A percentile compares a stretch with the other conserved stretches of the same genome.
These are phyloP conservation scores for Tetrapedia diversipes DNA, from an alignment of 2,888 invertebrate species.

Conservation along the genomic window DNA sequence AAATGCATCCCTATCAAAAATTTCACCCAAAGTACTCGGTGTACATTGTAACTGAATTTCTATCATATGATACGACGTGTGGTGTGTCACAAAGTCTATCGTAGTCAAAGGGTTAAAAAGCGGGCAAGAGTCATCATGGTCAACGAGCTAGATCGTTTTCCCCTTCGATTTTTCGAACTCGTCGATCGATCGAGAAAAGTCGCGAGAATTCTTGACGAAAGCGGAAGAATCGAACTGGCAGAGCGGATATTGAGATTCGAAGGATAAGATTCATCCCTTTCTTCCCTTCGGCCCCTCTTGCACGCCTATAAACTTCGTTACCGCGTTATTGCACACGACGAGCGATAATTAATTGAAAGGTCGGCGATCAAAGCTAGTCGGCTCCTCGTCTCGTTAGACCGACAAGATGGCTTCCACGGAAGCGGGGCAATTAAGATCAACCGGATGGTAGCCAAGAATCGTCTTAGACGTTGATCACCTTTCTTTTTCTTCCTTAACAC, in stretches of 20 bases:
- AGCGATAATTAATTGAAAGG: constrained; percentile 53
- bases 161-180: background rate
- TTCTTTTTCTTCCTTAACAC: too few species aligned
- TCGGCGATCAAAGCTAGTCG: constrained; percentile 39
- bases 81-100: too few species aligned
- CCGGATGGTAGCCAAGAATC: background rate
- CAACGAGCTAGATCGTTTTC: too few species aligned
- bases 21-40: too few species aligned
- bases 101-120: too few species aligned
- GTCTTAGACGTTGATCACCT: background rate
- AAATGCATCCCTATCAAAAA: too few species aligned
- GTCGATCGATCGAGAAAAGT: too few species aligned
- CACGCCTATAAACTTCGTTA: constrained; percentile 29
- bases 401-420: background rate
- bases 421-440: background rate
- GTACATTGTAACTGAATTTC: too few species aligned
- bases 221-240: background rate
- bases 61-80: too few species aligned
- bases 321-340: constrained; percentile 9
- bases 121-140: too few species aligned
- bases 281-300: background rate
- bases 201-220: background rate
- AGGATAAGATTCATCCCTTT: background rate
- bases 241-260: too few species aligned
- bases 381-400: constrained; percentile 7